Conservation (phyloP, 2,888 invertebrate species). For the Cephus nigrinus region DNA sequence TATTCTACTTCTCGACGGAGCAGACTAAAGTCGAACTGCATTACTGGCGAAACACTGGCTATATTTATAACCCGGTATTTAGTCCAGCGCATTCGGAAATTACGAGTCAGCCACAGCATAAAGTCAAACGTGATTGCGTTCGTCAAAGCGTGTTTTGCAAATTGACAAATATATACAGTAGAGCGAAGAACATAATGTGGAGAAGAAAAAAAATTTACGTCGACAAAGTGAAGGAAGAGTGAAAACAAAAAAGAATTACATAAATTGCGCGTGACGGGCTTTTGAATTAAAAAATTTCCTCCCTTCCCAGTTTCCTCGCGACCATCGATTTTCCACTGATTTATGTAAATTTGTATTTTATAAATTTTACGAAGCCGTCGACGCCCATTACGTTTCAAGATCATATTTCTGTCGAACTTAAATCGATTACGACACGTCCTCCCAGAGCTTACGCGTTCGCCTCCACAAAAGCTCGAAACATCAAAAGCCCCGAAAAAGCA, state of each 20-base stretch:
- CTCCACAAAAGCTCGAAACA: background rate
- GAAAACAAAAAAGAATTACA: background rate
- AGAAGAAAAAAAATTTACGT: background rate
- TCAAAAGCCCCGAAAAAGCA: background rate
- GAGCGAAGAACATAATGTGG: background rate
- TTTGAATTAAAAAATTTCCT: background rate
- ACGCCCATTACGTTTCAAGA: background rate
- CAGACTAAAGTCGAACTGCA: background rate
- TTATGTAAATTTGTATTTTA: background rate
- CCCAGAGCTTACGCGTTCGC: background rate
- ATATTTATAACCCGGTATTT: conserved; percentile 7
- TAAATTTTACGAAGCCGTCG: background rate
- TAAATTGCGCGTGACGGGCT: background rate
- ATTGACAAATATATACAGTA: background rate
- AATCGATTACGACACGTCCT: background rate
- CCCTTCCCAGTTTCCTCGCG: too few species aligned
- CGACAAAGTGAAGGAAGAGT: background rate
- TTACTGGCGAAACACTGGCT: conserved; percentile 1
- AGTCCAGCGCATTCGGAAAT: background rate
- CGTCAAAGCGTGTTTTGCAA: background rate
- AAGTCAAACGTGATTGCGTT: background rate
- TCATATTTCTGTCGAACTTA: background rate
- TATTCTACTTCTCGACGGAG: background rate
- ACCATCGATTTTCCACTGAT: background rate
- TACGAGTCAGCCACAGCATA: background rate